Evolutionary conservation across 2,888 invertebrate genomes (phyloP).

Genomic region (Melieria crassipennis): DNA sequence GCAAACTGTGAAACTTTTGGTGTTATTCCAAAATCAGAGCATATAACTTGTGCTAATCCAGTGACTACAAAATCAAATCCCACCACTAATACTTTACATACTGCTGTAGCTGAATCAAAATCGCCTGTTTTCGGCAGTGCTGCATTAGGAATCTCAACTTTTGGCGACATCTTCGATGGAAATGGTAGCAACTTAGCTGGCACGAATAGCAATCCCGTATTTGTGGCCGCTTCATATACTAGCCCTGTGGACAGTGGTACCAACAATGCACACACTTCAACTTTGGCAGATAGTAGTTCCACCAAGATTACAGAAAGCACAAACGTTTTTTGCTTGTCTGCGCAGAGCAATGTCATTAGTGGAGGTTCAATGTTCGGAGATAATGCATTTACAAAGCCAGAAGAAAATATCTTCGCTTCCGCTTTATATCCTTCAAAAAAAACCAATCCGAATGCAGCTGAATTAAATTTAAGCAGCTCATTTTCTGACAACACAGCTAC

Average conservation of each 20-base stretch:
- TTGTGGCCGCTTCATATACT: too few relatives aligned
- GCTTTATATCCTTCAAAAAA: conserved; percentile 15
- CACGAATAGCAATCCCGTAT: too few relatives aligned
- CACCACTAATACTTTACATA: conserved; percentile 48
- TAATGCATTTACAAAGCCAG: conserved; percentile 42
- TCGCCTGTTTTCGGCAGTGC: conserved; percentile 45
- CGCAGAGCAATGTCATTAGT: conserved; percentile 31
- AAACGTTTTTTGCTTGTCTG: conserved; percentile 52
- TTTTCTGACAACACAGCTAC: conserved; percentile 45
- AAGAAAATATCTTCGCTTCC: conserved; percentile 45
- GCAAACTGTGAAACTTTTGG: conserved; percentile 52
- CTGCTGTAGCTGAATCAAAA: conserved; percentile 49
- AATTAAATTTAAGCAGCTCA: conserved; percentile 43
- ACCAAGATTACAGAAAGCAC: conserved; percentile 45
- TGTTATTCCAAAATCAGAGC: conserved; percentile 59
- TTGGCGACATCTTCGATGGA: conserved; percentile 52
- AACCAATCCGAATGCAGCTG: conserved; percentile 16
- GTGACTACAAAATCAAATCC: conserved; percentile 42
- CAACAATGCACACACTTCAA: neutral
- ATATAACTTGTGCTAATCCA: conserved; percentile 51
- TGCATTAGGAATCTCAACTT: conserved; percentile 37
- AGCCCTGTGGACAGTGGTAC: too few relatives aligned
- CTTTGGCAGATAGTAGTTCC: conserved; percentile 24
- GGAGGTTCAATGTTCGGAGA: conserved; percentile 45
- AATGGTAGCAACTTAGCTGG: conserved; percentile 35